Evolutionary conservation across 2,113 vertebrate species (phyloP).

Genomic region (Vulpes ferrilata): DNA sequence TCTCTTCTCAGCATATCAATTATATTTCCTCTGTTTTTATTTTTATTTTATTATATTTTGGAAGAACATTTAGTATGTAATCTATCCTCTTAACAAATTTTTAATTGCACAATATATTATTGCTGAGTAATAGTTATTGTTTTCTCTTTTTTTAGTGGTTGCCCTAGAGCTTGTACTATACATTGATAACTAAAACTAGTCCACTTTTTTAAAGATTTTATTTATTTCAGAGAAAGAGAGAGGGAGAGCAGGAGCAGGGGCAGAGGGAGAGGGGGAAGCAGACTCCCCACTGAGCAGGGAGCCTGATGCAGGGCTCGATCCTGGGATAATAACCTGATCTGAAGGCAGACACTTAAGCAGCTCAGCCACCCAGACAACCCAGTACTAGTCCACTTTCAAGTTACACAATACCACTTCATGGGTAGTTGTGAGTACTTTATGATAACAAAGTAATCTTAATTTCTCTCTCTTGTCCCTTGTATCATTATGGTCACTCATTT

Average conservation of each 20-base stretch:
- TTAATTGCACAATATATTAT: background rate
- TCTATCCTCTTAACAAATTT: background rate
- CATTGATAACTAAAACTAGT: background rate
- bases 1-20: background rate
- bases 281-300: background rate
- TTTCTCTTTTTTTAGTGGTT: background rate
- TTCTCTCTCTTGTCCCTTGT: background rate
- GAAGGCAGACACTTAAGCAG: background rate
- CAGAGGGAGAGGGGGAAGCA: background rate
- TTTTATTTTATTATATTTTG: background rate
- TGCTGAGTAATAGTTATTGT: background rate
- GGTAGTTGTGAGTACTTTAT: background rate
- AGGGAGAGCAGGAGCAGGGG: background rate
- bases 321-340: background rate
- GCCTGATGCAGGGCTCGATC: fast-evolving
- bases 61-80: background rate
- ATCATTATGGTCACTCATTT: background rate
- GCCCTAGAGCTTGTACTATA: background rate
- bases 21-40: background rate
- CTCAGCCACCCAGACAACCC: background rate
- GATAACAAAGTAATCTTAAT: background rate
- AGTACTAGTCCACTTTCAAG: background rate
- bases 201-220: background rate
- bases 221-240: background rate
- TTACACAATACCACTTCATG: background rate